Evolutionary conservation across 2,113 vertebrate genomes (phyloP).

Genomic region (Parotia lawesii): DNA sequence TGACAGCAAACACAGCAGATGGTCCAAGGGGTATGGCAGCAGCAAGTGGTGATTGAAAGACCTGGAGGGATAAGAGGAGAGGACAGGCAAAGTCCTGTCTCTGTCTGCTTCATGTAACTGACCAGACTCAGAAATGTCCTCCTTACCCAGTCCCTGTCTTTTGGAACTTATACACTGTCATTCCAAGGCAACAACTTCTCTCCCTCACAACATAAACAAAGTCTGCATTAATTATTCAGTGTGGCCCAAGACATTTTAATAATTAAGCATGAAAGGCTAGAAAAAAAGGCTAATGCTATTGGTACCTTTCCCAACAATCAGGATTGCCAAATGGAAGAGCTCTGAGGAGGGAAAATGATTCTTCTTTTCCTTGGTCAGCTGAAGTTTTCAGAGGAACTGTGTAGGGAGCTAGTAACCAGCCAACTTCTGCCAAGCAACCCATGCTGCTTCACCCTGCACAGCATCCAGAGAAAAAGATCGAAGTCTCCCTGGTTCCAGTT

Average conservation of each 20-base stretch:
- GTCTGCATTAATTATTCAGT: conserved; percentile 30
- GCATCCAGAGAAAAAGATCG: neutral
- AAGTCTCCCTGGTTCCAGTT: neutral
- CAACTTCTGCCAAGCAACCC: neutral
- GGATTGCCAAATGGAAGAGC: neutral
- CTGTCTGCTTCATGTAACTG: neutral
- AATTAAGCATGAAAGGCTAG: conserved; percentile 4
- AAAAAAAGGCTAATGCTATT: neutral
- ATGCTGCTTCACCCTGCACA: neutral
- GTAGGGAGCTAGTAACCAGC: neutral
- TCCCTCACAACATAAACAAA: neutral
- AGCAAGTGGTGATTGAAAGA: neutral
- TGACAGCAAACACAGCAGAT: neutral
- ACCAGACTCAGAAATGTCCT: neutral
- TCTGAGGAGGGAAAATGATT: neutral
- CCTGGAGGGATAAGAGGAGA: neutral
- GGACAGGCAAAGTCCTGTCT: neutral
- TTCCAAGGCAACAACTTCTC: neutral
- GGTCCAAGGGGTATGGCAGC: neutral
- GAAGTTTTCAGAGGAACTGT: neutral
- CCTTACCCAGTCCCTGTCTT: neutral
- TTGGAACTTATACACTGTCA: neutral
- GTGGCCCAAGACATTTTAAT: conserved; percentile 1
- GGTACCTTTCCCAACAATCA: neutral
- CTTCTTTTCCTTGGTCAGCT: neutral